Evolutionary conservation across 2,797 vertebrate species (phyloP).

Genomic region (Clarias pachynema): DNA sequence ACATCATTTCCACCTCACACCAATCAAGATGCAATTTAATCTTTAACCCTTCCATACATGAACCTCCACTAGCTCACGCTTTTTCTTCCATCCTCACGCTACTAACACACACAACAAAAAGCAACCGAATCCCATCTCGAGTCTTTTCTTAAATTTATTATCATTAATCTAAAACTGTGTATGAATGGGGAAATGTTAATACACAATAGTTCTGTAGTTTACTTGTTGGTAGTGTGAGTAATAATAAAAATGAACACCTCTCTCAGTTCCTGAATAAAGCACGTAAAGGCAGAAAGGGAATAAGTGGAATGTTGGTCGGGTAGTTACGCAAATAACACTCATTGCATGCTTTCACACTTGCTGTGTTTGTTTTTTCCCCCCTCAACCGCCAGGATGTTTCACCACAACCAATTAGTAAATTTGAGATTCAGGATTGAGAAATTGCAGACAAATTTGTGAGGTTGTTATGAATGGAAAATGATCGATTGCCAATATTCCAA

Average conservation of each 20-base stretch:
- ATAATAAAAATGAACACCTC: slow-evolving; percentile 22
- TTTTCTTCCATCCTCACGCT: no score
- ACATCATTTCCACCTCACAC: neutral
- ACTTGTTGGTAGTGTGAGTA: slow-evolving; percentile 1
- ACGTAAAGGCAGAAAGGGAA: neutral
- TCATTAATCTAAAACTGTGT: neutral
- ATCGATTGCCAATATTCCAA: neutral
- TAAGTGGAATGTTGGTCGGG: neutral
- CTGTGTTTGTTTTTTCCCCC: no score
- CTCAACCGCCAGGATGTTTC: neutral
- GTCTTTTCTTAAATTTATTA: neutral
- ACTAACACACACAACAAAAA: neutral
- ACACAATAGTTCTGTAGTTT: neutral
- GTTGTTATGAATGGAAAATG: neutral
- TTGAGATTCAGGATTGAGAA: neutral
- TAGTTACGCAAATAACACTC: neutral
- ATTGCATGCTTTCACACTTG: neutral
- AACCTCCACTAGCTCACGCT: neutral
- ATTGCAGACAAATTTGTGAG: neutral
- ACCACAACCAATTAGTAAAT: no score
- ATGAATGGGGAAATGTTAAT: neutral
- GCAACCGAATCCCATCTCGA: neutral
- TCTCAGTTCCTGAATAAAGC: slow-evolving; percentile 1
- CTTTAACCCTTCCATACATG: neutral
- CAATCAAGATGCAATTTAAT: neutral